A percentile compares a stretch with the other conserved stretches of the same genome.
These are phyloP conservation scores for Heteronetta atricapilla DNA, from an alignment of 2,113 vertebrate species.

Conservation along the genomic window DNA sequence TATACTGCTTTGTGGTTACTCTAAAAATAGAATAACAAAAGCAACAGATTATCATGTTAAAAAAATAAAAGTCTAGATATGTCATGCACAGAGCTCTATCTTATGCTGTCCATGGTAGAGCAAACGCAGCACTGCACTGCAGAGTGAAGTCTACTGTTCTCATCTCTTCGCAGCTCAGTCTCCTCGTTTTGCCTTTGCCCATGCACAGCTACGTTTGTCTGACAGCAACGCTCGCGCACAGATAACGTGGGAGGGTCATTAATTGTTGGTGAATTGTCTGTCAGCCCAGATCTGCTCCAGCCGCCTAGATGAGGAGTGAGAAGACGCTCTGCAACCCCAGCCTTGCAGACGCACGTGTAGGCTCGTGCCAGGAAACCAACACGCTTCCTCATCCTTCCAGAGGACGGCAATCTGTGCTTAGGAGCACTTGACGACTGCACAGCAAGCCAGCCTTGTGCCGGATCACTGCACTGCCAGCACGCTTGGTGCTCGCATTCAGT, in stretches of 20 bases:
- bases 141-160: background rate
- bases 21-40: background rate
- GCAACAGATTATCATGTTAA: background rate
- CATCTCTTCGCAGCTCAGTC: background rate
- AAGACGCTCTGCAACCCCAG: background rate
- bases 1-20: background rate
- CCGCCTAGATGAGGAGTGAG: accelerated
- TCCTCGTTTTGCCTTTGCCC: background rate
- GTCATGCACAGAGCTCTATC: background rate
- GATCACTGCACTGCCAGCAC: accelerated
- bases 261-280: background rate
- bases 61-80: background rate
- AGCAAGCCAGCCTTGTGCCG: background rate
- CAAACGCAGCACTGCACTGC: background rate
- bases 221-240: background rate
- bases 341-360: background rate
- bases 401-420: accelerated
- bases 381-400: accelerated
- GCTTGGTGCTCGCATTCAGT: background rate
- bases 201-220: background rate
- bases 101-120: background rate
- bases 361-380: background rate
- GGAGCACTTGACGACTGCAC: background rate
- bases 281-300: background rate
- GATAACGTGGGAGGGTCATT: background rate